phyloP scores from a whole-genome alignment of 2,888 invertebrate genomes.

The Acleris cristana region DNA sequence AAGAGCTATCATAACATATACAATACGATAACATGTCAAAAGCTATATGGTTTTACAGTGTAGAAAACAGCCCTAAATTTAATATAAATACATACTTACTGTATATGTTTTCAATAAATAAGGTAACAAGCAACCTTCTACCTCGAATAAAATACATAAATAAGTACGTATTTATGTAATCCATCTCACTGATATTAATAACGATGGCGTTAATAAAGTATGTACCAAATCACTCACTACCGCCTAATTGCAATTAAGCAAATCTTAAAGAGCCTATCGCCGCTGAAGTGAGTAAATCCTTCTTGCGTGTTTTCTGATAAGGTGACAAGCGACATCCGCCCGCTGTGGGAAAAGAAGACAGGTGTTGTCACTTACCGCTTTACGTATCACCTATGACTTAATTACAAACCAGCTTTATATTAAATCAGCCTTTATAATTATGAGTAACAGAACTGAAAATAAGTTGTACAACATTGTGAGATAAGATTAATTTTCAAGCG shows the following conservation, averaged over 20 bases:
- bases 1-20: too few relatives aligned
- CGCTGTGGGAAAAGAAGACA: conserved; percentile 78
- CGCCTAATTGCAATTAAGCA: conserved; percentile 28
- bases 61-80: too few relatives aligned
- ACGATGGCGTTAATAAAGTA: too few relatives aligned
- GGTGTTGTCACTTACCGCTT: conserved; percentile 74
- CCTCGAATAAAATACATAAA: too few relatives aligned
- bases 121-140: too few relatives aligned
- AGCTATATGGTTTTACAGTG: too few relatives aligned
- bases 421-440: conserved; percentile 38
- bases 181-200: too few relatives aligned
- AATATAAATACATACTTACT: too few relatives aligned
- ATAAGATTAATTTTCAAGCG: conserved; percentile 40
- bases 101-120: too few relatives aligned
- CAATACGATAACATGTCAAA: too few relatives aligned
- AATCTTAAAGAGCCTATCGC: conserved; percentile 19
- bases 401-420: conserved; percentile 40
- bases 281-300: conserved; percentile 34
- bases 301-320: conserved; percentile 70
- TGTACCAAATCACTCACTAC: too few relatives aligned
- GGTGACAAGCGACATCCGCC: conserved; percentile 73
- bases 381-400: conserved; percentile 55
- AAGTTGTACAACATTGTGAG: conserved; percentile 16
- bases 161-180: too few relatives aligned
- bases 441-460: conserved; percentile 1